phyloP scores from a whole-genome alignment of 35 echinoderm and acorn worm genomes.

The Eucidaris tribuloides region DNA sequence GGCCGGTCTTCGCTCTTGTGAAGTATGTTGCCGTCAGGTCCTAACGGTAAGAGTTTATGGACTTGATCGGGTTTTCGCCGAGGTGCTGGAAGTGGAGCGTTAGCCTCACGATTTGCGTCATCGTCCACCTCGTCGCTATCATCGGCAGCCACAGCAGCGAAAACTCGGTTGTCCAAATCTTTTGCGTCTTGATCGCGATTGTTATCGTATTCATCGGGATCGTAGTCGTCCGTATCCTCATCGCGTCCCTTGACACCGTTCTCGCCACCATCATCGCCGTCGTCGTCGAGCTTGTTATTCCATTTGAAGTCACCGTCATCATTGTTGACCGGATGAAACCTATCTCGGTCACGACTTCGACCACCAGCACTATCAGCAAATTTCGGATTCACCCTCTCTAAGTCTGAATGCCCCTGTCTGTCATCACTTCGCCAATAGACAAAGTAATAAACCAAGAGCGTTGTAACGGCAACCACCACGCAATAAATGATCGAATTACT shows the following conservation, averaged over 20 bases:
- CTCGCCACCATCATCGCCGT: not conserved
- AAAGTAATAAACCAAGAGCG: not conserved
- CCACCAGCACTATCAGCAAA: no score
- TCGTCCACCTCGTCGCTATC: not conserved
- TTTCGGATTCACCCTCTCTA: not conserved
- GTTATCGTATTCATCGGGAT: not conserved
- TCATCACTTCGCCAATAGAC: slow-evolving; percentile 1
- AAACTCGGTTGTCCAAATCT: not conserved
- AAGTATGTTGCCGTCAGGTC: not conserved
- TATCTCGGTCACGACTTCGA: no score
- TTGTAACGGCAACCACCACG: not conserved
- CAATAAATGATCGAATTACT: not conserved
- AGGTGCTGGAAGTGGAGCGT: not conserved
- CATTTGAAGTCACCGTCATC: no score
- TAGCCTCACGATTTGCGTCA: not conserved
- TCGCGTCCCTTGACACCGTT: not conserved
- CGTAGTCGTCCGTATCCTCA: not conserved
- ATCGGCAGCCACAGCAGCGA: not conserved
- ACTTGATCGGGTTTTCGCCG: not conserved
- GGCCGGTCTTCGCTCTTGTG: not conserved
- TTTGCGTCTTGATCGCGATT: not conserved
- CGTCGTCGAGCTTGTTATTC: not conserved
- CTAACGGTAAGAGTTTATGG: not conserved
- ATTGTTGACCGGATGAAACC: no score
- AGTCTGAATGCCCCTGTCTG: not conserved